Evolutionary conservation across 1,140 invertebrate species (phyloP).

Genomic region (Homarus americanus): DNA sequence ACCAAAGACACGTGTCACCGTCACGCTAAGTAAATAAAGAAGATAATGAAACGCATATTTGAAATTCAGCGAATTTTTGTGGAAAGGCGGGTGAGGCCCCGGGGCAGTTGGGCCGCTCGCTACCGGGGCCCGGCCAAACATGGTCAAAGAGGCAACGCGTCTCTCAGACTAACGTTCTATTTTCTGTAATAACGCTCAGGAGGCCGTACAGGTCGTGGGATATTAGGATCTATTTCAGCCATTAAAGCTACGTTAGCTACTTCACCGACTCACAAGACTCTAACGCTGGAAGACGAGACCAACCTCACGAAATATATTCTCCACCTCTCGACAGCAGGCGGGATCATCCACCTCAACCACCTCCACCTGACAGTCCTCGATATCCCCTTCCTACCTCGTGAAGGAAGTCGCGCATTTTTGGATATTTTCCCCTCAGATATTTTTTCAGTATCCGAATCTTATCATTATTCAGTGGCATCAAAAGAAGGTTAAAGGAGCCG

Average conservation of each 20-base stretch:
- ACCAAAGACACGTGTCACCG: neutral
- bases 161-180: neutral
- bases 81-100: neutral
- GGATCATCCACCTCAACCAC: neutral
- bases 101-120: too few relatives aligned
- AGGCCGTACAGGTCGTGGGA: neutral
- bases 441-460: too few relatives aligned
- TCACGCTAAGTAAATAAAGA: conserved; percentile 3
- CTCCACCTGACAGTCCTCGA: neutral
- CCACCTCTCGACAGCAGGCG: too few relatives aligned
- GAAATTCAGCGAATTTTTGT: neutral
- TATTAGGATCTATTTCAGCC: neutral
- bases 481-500: too few relatives aligned
- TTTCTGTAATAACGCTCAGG: neutral
- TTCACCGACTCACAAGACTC: neutral
- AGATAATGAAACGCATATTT: conserved; percentile 8
- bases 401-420: neutral
- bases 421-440: neutral
- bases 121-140: neutral
- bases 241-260: neutral
- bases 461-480: neutral
- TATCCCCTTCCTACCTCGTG: too few relatives aligned
- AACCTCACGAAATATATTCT: too few relatives aligned
- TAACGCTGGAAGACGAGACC: neutral
- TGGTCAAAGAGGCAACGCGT: neutral